Conservation (phyloP, 2,888 invertebrate genomes). For the Gymnocheta viridis region DNA sequence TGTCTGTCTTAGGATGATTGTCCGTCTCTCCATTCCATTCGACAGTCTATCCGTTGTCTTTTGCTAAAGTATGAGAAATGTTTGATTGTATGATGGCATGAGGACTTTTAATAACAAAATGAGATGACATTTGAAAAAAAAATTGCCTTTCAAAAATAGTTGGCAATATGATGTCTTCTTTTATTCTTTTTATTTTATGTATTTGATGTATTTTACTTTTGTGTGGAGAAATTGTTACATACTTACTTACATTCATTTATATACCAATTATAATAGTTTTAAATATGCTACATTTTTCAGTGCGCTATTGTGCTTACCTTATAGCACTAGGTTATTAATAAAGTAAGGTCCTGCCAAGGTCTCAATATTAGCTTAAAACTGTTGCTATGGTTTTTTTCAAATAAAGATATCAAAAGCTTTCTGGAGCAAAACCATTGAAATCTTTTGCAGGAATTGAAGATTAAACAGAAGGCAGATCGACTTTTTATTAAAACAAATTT, state of each 20-base stretch:
- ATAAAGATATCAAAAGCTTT: too few species aligned
- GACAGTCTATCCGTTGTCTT: neutral
- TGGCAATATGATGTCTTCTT: constrained; percentile 57
- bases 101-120: constrained; percentile 68
- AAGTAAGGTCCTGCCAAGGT: neutral
- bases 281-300: neutral
- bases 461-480: too few species aligned
- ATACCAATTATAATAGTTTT: neutral
- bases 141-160: constrained; percentile 51
- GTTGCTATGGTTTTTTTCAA: too few species aligned
- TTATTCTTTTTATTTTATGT: neutral
- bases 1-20: constrained; percentile 16
- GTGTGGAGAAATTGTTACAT: neutral
- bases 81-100: constrained; percentile 18
- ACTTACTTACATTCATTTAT: neutral
- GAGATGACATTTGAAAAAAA: constrained; percentile 64
- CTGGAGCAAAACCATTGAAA: too few species aligned
- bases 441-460: too few species aligned
- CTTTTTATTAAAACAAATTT: too few species aligned
- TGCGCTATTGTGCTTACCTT: neutral
- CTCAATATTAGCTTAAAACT: neutral
- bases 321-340: neutral
- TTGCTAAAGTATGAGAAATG: constrained; percentile 14
- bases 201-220: constrained; percentile 28
- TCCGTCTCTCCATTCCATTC: neutral